Conservation (phyloP, 2,113 vertebrate species). For the Anhinga anhinga region DNA sequence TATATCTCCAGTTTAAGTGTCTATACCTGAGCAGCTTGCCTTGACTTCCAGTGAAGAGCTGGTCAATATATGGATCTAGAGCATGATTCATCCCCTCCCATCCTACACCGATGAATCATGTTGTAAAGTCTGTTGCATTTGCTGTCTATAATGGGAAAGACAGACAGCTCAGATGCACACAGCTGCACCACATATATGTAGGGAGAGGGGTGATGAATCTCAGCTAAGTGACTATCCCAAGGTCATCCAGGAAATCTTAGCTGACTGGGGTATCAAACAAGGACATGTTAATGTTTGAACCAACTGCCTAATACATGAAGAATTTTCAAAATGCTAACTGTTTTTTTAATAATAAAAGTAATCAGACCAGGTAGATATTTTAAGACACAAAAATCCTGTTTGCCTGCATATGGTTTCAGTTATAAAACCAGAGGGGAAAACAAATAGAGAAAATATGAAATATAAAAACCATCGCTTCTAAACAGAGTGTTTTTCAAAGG, state of each 20-base stretch:
- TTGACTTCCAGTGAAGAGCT: background rate
- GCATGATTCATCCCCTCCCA: background rate
- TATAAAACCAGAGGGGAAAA: constrained; percentile 63
- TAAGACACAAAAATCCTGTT: constrained; percentile 36
- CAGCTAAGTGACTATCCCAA: background rate
- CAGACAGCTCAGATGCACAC: background rate
- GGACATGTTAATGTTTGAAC: background rate
- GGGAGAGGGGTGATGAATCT: background rate
- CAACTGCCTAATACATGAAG: background rate
- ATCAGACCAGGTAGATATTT: constrained; percentile 46
- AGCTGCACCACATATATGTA: background rate
- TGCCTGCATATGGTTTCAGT: constrained; percentile 50
- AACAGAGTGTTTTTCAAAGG: constrained; percentile 67
- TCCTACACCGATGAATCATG: constrained; percentile 20
- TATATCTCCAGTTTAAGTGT: background rate
- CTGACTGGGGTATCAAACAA: background rate
- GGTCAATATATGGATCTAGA: constrained; percentile 1
- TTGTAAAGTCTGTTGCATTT: background rate
- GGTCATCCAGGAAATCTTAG: background rate
- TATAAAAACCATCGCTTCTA: constrained; percentile 48
- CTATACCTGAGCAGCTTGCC: background rate
- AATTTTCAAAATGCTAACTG: constrained; percentile 13
- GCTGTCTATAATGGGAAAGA: background rate
- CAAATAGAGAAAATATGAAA: constrained; percentile 57
- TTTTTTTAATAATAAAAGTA: background rate